A percentile compares a stretch with the other conserved stretches of the same genome.
These are phyloP conservation scores for Bellardia pandia DNA, from an alignment of 2,888 invertebrate species.

Conservation along the genomic window DNA sequence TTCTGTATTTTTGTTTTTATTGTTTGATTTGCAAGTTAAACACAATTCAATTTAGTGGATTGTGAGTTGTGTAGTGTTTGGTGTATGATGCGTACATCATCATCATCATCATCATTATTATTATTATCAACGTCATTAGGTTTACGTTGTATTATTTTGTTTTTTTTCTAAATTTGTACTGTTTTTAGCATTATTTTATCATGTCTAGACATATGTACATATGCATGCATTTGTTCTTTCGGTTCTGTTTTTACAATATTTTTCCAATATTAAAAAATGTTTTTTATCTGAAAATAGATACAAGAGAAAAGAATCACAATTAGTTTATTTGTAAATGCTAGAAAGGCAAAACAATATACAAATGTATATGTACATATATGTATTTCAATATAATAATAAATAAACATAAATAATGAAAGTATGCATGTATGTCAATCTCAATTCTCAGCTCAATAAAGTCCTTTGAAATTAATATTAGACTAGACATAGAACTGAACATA, in stretches of 20 bases:
- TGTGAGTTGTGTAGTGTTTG: slow-evolving; percentile 2
- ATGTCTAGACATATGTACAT: slow-evolving; percentile 54
- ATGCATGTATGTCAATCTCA: not conserved
- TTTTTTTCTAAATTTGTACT: slow-evolving; percentile 36
- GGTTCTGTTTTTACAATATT: not conserved
- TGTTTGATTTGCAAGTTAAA: slow-evolving; percentile 44
- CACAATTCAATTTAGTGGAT: slow-evolving; percentile 43
- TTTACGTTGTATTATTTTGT: slow-evolving; percentile 15
- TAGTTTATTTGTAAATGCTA: slow-evolving; percentile 26
- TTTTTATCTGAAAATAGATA: slow-evolving; percentile 63
- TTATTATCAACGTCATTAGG: slow-evolving; percentile 10
- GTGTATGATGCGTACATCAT: slow-evolving; percentile 31
- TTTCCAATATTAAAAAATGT: slow-evolving; percentile 1
- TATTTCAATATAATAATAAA: not conserved
- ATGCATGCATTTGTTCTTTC: slow-evolving; percentile 29
- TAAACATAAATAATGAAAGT: slow-evolving; percentile 1
- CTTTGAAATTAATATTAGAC: too few relatives aligned
- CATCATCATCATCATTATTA: not conserved
- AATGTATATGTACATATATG: too few relatives aligned
- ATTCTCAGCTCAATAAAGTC: not conserved
- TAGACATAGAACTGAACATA: too few relatives aligned
- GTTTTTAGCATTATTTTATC: slow-evolving; percentile 45
- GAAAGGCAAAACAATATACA: not conserved
- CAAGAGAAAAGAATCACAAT: slow-evolving; percentile 29
- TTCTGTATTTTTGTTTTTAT: not conserved